These are phyloP conservation scores for Lasiurus cinereus DNA, from an alignment of 2,113 vertebrate genomes.

Conservation along the genomic window DNA sequence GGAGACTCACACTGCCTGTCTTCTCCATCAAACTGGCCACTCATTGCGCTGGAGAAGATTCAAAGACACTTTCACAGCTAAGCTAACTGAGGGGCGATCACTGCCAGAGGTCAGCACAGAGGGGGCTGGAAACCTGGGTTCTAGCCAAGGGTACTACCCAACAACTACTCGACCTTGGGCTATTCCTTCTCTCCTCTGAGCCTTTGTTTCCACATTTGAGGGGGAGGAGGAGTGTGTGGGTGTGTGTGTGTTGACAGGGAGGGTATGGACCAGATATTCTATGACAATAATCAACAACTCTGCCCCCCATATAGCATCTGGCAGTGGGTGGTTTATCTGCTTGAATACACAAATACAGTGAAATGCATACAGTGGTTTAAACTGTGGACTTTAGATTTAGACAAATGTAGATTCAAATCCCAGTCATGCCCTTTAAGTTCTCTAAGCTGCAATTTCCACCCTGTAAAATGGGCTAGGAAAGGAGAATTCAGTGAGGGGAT, in stretches of 20 bases:
- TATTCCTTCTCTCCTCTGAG: background rate
- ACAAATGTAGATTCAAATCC: background rate
- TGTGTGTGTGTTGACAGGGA: background rate
- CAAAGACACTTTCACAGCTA: background rate
- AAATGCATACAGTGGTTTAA: background rate
- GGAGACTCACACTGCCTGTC: conserved; percentile 39
- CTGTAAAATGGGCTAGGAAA: background rate
- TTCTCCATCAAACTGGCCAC: conserved; percentile 70
- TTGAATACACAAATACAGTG: background rate
- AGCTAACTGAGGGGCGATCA: background rate
- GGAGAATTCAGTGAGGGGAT: background rate
- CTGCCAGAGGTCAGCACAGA: too few relatives aligned
- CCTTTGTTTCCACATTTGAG: background rate
- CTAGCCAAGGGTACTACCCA: background rate
- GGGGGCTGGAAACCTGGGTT: background rate
- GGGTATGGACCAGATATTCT: background rate
- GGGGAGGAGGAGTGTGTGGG: too few relatives aligned
- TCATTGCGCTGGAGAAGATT: conserved; percentile 61
- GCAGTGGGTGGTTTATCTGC: background rate
- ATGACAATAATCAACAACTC: background rate
- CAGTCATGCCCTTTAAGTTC: background rate
- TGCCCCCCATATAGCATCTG: background rate
- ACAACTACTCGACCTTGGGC: background rate
- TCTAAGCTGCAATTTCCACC: background rate
- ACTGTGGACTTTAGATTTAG: background rate